Evolutionary conservation across 1,140 invertebrate species (phyloP).

Genomic region (Bombus impatiens): DNA sequence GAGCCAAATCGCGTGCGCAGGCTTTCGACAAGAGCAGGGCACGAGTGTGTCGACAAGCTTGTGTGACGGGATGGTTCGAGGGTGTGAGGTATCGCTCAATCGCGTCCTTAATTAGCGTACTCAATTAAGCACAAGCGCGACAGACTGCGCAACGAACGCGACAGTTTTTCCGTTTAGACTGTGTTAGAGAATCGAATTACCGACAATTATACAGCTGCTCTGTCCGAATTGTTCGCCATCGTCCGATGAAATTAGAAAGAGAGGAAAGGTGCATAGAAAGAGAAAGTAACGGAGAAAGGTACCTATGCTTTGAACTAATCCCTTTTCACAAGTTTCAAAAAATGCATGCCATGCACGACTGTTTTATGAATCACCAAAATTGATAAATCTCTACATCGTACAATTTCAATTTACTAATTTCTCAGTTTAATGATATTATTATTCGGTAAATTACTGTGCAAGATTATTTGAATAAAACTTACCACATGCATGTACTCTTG

Average conservation of each 20-base stretch:
- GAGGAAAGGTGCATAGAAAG: background rate
- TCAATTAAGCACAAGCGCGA: slow-evolving; percentile 67
- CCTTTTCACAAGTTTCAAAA: no score
- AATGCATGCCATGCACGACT: no score
- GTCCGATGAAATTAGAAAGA: slow-evolving; percentile 38
- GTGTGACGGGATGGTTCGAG: background rate
- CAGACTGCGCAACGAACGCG: slow-evolving; percentile 26
- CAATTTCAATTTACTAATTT: no score
- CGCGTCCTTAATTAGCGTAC: slow-evolving; percentile 74
- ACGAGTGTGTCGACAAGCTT: background rate
- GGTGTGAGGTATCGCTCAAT: slow-evolving; percentile 61
- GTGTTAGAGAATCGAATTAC: slow-evolving; percentile 74
- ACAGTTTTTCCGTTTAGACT: slow-evolving; percentile 65
- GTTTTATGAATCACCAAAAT: no score
- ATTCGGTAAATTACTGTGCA: no score
- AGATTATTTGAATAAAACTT: no score
- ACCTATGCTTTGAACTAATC: no score
- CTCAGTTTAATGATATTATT: no score
- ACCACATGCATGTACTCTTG: no score
- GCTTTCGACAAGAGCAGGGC: background rate
- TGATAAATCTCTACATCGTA: no score
- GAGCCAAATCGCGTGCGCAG: background rate
- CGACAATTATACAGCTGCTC: slow-evolving; percentile 69
- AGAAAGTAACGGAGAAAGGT: no score
- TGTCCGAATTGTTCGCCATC: slow-evolving; percentile 71